Percentiles rank a stretch among this genome's conserved stretches.
Evolutionary conservation across 2,797 vertebrate species (phyloP).

Genomic region (Channa striata): DNA sequence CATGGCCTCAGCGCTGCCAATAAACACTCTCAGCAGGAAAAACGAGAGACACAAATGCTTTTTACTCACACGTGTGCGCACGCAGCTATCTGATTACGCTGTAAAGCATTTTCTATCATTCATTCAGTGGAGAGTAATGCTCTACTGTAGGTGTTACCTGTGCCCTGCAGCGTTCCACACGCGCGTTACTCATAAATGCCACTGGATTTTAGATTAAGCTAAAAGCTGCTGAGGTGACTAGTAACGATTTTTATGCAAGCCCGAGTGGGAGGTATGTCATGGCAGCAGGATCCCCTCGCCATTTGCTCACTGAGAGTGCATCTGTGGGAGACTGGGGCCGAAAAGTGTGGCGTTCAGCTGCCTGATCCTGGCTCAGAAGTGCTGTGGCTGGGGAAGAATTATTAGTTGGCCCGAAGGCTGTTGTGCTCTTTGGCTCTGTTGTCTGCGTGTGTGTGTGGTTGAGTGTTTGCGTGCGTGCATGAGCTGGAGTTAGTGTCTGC

Average conservation of each 20-base stretch:
- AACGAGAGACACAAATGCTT: constrained; percentile 17
- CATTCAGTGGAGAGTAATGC: constrained; percentile 8
- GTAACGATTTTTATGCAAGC: constrained; percentile 54
- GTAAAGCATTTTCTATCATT: constrained; percentile 27
- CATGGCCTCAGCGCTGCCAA: constrained; percentile 33
- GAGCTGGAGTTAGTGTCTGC: constrained; percentile 42
- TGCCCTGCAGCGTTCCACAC: constrained; percentile 20
- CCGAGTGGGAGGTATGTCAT: constrained; percentile 55
- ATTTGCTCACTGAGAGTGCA: constrained; percentile 50
- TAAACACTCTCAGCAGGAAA: constrained; percentile 52
- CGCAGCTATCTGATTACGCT: constrained; percentile 45
- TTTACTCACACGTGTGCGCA: constrained; percentile 15
- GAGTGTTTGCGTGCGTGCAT: neutral
- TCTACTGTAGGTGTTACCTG: neutral
- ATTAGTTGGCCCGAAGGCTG: constrained; percentile 58
- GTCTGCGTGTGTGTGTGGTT: constrained; percentile 4
- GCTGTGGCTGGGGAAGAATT: constrained; percentile 50
- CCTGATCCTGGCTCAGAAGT: constrained; percentile 42
- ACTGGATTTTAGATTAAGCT: constrained; percentile 55
- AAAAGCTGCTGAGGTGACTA: constrained; percentile 57
- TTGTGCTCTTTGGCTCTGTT: constrained; percentile 52
- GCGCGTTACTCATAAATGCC: constrained; percentile 50
- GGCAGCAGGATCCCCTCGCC: constrained; percentile 38
- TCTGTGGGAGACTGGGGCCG: constrained; percentile 49
- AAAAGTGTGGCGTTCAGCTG: constrained; percentile 50